Evolutionary conservation across 2,113 vertebrate species (phyloP).

Genomic region (Brienomyrus longianalis): DNA sequence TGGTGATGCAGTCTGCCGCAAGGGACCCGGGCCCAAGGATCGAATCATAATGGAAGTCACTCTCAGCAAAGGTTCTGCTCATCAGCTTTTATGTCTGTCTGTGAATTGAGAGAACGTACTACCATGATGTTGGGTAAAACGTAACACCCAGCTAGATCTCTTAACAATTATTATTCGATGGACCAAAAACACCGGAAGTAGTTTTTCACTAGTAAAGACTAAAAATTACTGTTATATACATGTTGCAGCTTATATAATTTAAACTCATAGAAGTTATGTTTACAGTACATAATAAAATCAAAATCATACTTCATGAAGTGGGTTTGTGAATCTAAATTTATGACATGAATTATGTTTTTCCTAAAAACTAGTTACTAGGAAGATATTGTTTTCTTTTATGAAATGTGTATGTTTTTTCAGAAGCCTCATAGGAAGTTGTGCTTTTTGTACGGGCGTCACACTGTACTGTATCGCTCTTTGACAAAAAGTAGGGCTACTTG

Average conservation of each 20-base stretch:
- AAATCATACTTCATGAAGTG: not conserved
- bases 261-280: not conserved
- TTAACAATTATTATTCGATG: not conserved
- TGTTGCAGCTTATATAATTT: not conserved
- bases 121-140: not conserved
- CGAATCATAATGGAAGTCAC: constrained; percentile 91
- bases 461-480: not conserved
- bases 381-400: not conserved
- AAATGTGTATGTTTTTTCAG: not conserved
- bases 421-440: not conserved
- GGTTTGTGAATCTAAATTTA: not conserved
- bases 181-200: not conserved
- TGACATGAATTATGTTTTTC: not conserved
- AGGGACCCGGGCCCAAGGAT: constrained; percentile 84
- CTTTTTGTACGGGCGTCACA: not conserved
- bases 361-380: not conserved
- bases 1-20: constrained; percentile 53
- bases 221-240: not conserved
- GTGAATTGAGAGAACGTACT: not conserved
- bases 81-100: not conserved
- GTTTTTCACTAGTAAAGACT: not conserved
- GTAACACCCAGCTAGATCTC: not conserved
- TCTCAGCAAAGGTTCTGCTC: constrained; percentile 76
- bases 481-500: not conserved
- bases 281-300: not conserved